Percentiles rank a stretch among this genome's conserved stretches.
Evolutionary conservation across 2,888 invertebrate genomes (phyloP).

Genomic region (Habrosyne pyritoides): DNA sequence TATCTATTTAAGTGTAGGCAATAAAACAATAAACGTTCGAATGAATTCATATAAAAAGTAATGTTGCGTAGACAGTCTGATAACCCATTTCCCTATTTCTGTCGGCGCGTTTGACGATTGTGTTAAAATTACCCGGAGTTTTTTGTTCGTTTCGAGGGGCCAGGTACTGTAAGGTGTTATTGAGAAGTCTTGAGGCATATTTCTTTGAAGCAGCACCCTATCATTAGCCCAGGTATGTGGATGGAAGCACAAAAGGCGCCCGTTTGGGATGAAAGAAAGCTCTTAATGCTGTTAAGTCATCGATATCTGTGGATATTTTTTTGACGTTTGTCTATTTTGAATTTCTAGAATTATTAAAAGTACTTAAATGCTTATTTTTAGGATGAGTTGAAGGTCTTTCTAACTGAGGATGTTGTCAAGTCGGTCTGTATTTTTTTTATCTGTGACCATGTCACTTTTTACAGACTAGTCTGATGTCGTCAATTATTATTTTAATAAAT

Average conservation of each 20-base stretch:
- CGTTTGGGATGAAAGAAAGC: slow-evolving; percentile 57
- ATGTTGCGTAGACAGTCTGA: slow-evolving; percentile 39
- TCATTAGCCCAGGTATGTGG: slow-evolving; percentile 73
- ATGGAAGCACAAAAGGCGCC: slow-evolving; percentile 45
- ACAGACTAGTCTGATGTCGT: too few species aligned
- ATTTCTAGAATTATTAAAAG: too few species aligned
- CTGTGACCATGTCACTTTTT: too few species aligned
- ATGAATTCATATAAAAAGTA: slow-evolving; percentile 31
- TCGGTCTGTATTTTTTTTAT: too few species aligned
- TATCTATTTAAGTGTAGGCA: slow-evolving; percentile 12
- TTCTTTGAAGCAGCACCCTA: slow-evolving; percentile 57
- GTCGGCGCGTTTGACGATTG: slow-evolving; percentile 46
- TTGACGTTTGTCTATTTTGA: slow-evolving; percentile 32
- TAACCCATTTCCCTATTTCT: slow-evolving; percentile 59
- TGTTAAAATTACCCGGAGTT: slow-evolving; percentile 41
- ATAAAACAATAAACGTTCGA: slow-evolving; percentile 55
- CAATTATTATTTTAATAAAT: too few species aligned
- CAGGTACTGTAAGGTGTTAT: slow-evolving; percentile 63
- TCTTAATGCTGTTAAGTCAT: slow-evolving; percentile 51
- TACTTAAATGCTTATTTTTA: too few species aligned
- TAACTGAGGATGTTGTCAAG: too few species aligned
- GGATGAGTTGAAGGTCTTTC: too few species aligned
- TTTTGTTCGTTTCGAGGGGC: slow-evolving; percentile 22
- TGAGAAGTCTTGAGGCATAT: slow-evolving; percentile 42
- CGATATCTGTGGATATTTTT: slow-evolving; percentile 30